Conservation (phyloP, 2,797 vertebrate species). For the Acanthopagrus latus region DNA sequence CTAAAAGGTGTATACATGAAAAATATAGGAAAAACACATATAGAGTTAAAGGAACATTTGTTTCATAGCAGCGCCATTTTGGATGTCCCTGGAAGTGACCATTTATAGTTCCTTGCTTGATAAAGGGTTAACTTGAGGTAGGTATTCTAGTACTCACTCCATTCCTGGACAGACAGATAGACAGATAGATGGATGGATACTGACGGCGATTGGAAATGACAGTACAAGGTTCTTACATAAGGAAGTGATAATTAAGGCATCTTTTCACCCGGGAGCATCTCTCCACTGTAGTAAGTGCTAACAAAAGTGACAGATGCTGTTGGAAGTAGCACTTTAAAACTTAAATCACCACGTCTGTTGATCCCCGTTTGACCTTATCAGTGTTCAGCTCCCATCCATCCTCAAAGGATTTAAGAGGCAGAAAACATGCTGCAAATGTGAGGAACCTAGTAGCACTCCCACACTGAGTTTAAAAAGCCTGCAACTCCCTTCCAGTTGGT, state of each 20-base stretch:
- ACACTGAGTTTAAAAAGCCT: no score
- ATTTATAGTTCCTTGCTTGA: no score
- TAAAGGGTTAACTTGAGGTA: neutral
- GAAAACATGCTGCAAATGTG: conserved; percentile 3
- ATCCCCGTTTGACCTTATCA: neutral
- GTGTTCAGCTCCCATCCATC: neutral
- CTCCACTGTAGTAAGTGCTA: conserved; percentile 30
- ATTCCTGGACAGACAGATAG: conserved; percentile 15
- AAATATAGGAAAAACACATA: no score
- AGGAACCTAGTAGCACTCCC: conserved; percentile 3
- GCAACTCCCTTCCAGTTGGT: no score
- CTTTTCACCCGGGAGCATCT: conserved; percentile 36
- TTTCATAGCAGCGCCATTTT: no score
- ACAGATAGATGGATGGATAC: conserved; percentile 20
- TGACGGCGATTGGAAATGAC: conserved; percentile 32
- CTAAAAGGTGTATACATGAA: no score
- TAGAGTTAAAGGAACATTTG: no score
- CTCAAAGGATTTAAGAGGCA: neutral
- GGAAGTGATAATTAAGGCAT: conserved; percentile 52
- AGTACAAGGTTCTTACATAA: conserved; percentile 9
- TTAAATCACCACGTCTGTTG: neutral
- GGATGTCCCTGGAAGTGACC: no score
- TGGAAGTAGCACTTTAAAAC: neutral
- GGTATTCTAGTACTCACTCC: neutral
- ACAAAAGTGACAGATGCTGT: conserved; percentile 42